These are phyloP conservation scores for Argya squamiceps DNA, from an alignment of 2,797 vertebrate genomes.

Conservation along the genomic window DNA sequence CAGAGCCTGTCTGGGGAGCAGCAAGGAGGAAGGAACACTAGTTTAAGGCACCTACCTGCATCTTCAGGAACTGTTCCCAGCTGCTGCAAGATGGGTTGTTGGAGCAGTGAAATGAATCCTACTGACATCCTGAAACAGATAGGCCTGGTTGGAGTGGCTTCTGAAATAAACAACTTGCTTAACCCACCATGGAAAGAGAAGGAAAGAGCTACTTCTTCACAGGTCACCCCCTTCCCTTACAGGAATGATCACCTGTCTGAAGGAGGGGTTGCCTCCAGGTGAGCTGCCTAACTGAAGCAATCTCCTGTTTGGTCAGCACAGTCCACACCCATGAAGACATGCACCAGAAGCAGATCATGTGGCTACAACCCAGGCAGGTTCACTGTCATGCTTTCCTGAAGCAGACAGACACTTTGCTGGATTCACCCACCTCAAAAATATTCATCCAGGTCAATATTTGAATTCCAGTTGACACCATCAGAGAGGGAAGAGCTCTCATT, in stretches of 20 bases:
- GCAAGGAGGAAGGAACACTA: neutral
- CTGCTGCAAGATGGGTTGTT: neutral
- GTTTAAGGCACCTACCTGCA: neutral
- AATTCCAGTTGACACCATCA: neutral
- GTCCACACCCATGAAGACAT: neutral
- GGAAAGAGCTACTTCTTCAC: neutral
- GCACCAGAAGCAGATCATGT: neutral
- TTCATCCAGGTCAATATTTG: rapidly evolving
- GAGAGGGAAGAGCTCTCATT: neutral
- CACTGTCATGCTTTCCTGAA: neutral
- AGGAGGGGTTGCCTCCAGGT: neutral
- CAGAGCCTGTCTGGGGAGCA: neutral
- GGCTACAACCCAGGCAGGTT: neutral
- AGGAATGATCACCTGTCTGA: neutral
- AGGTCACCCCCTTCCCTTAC: neutral
- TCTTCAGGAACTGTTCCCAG: neutral
- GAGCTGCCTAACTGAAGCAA: neutral
- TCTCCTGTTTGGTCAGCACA: neutral
- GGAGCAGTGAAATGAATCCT: neutral
- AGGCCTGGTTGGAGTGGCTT: neutral
- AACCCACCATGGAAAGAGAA: neutral
- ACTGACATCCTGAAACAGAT: slow-evolving; percentile 26
- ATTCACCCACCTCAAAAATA: neutral
- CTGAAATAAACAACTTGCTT: neutral
- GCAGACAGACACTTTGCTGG: neutral